Evolutionary conservation across 2,797 vertebrate species (phyloP).

Genomic region (Acanthopagrus latus): DNA sequence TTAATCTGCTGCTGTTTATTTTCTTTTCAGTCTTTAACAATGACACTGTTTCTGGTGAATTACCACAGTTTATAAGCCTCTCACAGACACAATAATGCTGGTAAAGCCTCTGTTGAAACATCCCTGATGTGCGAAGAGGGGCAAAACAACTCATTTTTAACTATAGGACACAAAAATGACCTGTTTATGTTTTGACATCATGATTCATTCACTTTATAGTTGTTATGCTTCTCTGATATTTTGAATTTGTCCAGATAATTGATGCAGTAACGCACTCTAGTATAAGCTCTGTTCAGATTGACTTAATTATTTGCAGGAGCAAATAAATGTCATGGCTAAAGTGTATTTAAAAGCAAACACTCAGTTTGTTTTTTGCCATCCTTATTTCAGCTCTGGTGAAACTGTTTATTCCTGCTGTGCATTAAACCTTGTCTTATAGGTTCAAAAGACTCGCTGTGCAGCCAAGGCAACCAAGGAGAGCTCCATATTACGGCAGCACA

Average conservation of each 20-base stretch:
- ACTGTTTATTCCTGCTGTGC: constrained; percentile 48
- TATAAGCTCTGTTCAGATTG: constrained; percentile 16
- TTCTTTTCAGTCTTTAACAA: constrained; percentile 49
- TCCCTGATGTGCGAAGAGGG: not conserved
- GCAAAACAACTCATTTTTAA: not conserved
- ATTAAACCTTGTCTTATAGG: constrained; percentile 81
- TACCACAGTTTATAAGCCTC: constrained; percentile 45
- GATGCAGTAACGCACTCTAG: constrained; percentile 29
- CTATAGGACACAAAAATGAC: constrained; percentile 5
- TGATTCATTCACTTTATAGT: constrained; percentile 13
- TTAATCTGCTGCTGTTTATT: constrained; percentile 71
- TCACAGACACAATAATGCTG: constrained; percentile 42
- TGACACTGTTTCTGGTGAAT: constrained; percentile 52
- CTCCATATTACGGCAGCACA: constrained; percentile 90
- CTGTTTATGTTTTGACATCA: constrained; percentile 10
- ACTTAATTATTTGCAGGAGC: constrained; percentile 39
- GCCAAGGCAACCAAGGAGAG: constrained; percentile 90
- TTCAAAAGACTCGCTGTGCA: constrained; percentile 85
- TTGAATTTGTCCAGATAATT: constrained; percentile 24
- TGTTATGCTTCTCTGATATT: not conserved
- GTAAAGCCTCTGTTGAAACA: constrained; percentile 34
- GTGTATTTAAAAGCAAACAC: constrained; percentile 50
- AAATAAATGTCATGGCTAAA: constrained; percentile 37
- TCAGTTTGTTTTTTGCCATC: not conserved
- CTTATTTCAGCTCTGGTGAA: constrained; percentile 20